Evolutionary conservation across 2,113 vertebrate species (phyloP), one percentile per base, ranked within the genome.

Genomic region (Lepus timidus): DNA sequence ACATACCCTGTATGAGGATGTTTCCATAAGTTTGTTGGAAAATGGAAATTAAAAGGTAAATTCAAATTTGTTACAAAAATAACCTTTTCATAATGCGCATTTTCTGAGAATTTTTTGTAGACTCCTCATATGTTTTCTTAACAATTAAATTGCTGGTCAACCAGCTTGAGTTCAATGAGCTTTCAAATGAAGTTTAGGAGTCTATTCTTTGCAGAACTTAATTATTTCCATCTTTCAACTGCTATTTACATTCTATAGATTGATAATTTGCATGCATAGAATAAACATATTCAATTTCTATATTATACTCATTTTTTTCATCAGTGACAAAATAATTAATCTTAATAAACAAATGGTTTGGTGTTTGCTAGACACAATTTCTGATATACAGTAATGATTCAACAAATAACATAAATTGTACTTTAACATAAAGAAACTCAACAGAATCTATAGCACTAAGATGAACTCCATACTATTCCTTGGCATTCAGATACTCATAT

Each of bases 251-350:
- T 71, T 65, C 65, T 62, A 79, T 75, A 62, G 33, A 67, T 74
- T 13, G 71, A 52, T 0, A 73, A 1, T 52, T 92, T 78, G 29
- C 55, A 39, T 68, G 82, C 31, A 6, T 73, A 61, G 27, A 27
- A 33, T 70, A 31, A 70, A 7, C 71, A 83, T 67, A 29, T 65
- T 85, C 4, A 65, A 82, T 86, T 85, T 78, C 52, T 58, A 5
- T 65, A 39, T 64, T 88, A 58, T 29, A 80, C 5, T 75, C 19
- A 93, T 62, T 93, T 96, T 88, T 52, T 1, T 91, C 52, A 80
- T 64, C 61, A 87, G 16, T 90, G 27, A 44, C n/a, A 22, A 82
- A 87, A 83, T 2, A 55, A 16, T 87, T 95, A 67, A 81, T 76
- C 13, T 85, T 85, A 61, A 82, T 64, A 9, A 89, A 78, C 58